Conservation (phyloP, 2,797 vertebrate genomes). For the Urophycis tenuis region DNA sequence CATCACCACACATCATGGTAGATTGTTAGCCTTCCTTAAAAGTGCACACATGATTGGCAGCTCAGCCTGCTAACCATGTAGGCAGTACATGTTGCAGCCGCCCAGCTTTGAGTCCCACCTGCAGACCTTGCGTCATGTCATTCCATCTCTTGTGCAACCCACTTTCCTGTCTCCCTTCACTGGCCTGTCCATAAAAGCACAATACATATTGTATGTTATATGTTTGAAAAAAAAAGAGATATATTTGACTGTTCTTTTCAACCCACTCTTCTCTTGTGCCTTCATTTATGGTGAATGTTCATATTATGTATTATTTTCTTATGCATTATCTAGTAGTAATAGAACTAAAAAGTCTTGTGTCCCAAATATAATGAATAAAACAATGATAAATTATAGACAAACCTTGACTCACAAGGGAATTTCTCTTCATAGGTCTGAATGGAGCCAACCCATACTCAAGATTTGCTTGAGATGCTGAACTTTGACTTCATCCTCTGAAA, state of each 20-base stretch:
- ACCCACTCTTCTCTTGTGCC: not conserved
- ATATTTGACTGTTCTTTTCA: not conserved
- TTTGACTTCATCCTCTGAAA: not conserved
- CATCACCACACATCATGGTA: not conserved
- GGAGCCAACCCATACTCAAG: constrained; percentile 86
- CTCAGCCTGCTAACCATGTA: too few relatives aligned
- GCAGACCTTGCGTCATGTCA: too few relatives aligned
- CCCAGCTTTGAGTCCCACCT: too few relatives aligned
- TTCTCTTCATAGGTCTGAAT: constrained; percentile 75
- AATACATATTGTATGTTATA: too few relatives aligned
- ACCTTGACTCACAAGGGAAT: constrained; percentile 13
- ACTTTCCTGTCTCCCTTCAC: too few relatives aligned
- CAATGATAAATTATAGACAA: not conserved
- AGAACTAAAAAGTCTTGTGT: not conserved
- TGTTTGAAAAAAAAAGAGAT: too few relatives aligned
- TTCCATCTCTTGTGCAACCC: too few relatives aligned
- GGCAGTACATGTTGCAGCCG: too few relatives aligned
- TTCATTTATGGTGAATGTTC: not conserved
- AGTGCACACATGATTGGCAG: not conserved
- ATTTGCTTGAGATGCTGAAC: constrained; percentile 63
- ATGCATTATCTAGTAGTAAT: not conserved
- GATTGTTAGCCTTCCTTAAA: not conserved
- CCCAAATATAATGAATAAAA: not conserved
- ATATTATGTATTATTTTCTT: not conserved
- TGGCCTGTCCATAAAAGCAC: too few relatives aligned